A percentile compares a stretch with the other conserved stretches of the same genome.
phyloP scores from a whole-genome alignment of 1,140 invertebrate genomes.

The Cecropterus lyciades region DNA sequence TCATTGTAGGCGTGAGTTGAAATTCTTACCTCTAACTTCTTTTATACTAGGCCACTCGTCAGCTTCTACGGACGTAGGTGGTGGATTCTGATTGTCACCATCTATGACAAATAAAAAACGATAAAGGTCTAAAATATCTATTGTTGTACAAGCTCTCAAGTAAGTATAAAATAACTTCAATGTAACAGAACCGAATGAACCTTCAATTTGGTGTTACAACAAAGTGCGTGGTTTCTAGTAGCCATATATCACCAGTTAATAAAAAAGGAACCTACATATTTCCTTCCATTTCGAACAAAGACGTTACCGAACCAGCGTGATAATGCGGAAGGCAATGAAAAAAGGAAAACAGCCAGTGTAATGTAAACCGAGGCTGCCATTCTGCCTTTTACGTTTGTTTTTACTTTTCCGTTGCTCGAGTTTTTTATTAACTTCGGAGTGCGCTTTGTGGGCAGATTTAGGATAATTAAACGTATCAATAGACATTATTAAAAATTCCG shows the following conservation, averaged over 20 bases:
- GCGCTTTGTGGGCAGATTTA: constrained; percentile 24
- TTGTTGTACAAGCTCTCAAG: too few relatives aligned
- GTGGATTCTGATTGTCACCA: constrained; percentile 62
- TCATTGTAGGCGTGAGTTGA: too few relatives aligned
- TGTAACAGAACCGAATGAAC: too few relatives aligned
- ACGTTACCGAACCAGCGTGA: constrained; percentile 36
- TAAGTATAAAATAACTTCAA: background rate
- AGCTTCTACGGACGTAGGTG: constrained; percentile 50
- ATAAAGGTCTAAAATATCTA: too few relatives aligned
- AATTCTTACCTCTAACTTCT: constrained; percentile 66
- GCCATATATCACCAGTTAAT: too few relatives aligned
- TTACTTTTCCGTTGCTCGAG: constrained; percentile 41
- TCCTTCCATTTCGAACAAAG: constrained; percentile 30
- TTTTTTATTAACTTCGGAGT: constrained; percentile 42
- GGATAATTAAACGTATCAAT: too few relatives aligned
- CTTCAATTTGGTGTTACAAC: too few relatives aligned
- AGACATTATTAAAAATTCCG: too few relatives aligned
- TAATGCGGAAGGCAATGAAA: constrained; percentile 44
- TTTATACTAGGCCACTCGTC: constrained; percentile 76
- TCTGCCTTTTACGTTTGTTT: constrained; percentile 47
- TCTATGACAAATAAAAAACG: constrained; percentile 52
- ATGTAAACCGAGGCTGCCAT: constrained; percentile 43
- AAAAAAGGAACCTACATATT: constrained; percentile 4
- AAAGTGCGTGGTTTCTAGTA: background rate
- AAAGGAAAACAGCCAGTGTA: constrained; percentile 37